A percentile compares a stretch with the other conserved stretches of the same genome.
phyloP scores from a whole-genome alignment of 2,888 invertebrate genomes.

The Cyclophora punctaria region DNA sequence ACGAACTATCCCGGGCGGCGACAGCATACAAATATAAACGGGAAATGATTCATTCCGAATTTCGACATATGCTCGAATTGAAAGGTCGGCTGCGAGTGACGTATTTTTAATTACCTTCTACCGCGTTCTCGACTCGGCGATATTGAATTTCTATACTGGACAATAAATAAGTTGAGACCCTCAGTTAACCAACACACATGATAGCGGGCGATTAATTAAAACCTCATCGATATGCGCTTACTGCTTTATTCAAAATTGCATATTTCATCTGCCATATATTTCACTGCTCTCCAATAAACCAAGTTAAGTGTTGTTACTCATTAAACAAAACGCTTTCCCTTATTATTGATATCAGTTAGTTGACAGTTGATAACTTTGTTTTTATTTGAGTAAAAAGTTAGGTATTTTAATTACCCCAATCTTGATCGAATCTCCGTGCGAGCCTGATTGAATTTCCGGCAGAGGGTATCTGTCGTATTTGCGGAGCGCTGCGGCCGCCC shows the following conservation, averaged over 20 bases:
- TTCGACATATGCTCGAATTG: conserved; percentile 70
- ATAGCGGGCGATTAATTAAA: conserved; percentile 36
- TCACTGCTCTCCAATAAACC: no score
- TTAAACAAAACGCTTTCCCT: no score
- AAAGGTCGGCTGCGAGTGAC: conserved; percentile 71
- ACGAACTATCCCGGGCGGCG: conserved; percentile 10
- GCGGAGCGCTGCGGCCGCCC: conserved; percentile 47
- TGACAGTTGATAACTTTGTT: conserved; percentile 4
- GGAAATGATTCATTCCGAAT: conserved; percentile 69
- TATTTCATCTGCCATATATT: no score
- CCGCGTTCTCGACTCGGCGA: conserved; percentile 51
- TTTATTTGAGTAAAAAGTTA: conserved; percentile 49
- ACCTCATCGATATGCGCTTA: conserved; percentile 22
- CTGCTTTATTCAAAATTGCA: conserved; percentile 9
- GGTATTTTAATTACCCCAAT: conserved; percentile 70
- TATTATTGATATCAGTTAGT: background rate
- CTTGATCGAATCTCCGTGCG: conserved; percentile 68
- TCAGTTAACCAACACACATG: conserved; percentile 23
- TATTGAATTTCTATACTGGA: conserved; percentile 67
- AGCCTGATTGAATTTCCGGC: conserved; percentile 70
- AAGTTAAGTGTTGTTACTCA: no score
- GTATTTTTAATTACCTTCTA: conserved; percentile 72
- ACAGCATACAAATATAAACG: conserved; percentile 56
- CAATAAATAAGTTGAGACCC: conserved; percentile 55
- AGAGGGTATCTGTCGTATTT: conserved; percentile 64